Evolutionary conservation across 2,888 invertebrate genomes (phyloP), one percentile per base, ranked within the genome.

Genomic region (Acrobasis repandana): DNA sequence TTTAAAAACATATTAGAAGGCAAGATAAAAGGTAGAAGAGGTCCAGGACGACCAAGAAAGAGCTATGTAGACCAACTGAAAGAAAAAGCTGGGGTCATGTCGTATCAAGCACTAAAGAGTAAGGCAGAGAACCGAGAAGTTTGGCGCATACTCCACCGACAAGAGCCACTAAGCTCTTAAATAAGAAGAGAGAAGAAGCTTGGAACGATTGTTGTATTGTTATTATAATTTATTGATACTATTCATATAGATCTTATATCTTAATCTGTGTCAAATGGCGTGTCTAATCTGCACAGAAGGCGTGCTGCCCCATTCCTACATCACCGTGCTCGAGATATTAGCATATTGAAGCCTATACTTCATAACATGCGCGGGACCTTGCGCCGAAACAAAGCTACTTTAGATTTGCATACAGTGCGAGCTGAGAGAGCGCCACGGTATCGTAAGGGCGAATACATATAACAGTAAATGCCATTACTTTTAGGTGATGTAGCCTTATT

Each of bases 371-470:
- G 18, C 38, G 38, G 34, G 54, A 38, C 82, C 82, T 80, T 78
- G 82, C 64, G 66, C 65, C 67, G 67, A 69, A 75, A 79, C 77
- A 75, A 73, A 75, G 73, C 71, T 70, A 67, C 18, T 20, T 14
- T 3, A 36, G 16, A 58, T 58, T 58, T 58, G 49, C 58, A 58
- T 58, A 58, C 58, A 50, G 46, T 46, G 46, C 56, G 56, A n/a
- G 49, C 38, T 43, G 54, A 20, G 38, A 38, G 54, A 38, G 38
- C 56, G 62, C 61, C 61, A 16, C 28, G 59, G 8, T 38, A 9
- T 54, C n/a, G 5, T 54, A 38, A 14, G 54, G 16, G 11, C 0
- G 16, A 28, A 1, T 54, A 43, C 54, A 54, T 38, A 38, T 14
- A 11, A 43, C 11, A 14, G 5, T 14, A 10, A 14, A 6, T 43